Conservation (phyloP, 2,888 invertebrate species). For the Heteropelma amictum region DNA sequence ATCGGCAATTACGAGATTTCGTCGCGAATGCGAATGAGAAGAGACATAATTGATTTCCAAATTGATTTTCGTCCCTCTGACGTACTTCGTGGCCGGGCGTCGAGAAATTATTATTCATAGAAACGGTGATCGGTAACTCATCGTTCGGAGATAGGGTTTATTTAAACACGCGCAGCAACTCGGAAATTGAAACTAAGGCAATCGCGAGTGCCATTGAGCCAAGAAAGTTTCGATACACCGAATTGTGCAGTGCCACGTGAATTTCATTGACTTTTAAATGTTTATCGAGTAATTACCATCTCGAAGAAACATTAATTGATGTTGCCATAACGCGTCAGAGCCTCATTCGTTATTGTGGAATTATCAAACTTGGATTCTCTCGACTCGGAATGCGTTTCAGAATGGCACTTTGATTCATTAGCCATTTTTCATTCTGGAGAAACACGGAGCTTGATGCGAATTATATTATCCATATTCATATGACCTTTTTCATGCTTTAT, state of each 20-base stretch:
- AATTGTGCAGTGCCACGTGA: neutral
- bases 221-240: constrained; percentile 6
- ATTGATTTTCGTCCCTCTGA: constrained; percentile 18
- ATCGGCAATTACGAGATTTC: neutral
- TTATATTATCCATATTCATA: constrained; percentile 14
- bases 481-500: neutral
- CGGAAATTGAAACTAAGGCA: constrained; percentile 39
- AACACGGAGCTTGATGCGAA: neutral
- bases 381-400: too few relatives aligned
- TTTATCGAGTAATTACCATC: too few relatives aligned
- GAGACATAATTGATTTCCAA: constrained; percentile 24
- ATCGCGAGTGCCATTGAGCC: constrained; percentile 3
- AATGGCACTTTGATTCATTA: neutral
- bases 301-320: too few relatives aligned
- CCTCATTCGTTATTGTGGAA: too few relatives aligned
- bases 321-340: too few relatives aligned
- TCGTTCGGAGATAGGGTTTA: constrained; percentile 8
- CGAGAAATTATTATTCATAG: constrained; percentile 38
- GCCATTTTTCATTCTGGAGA: neutral
- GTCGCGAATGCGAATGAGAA: neutral
- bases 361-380: too few relatives aligned
- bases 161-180: neutral
- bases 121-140: constrained; percentile 23
- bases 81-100: neutral
- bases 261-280: constrained; percentile 14